phyloP scores from a whole-genome alignment of 1,140 invertebrate genomes.

The Diachasmimorpha longicaudata region DNA sequence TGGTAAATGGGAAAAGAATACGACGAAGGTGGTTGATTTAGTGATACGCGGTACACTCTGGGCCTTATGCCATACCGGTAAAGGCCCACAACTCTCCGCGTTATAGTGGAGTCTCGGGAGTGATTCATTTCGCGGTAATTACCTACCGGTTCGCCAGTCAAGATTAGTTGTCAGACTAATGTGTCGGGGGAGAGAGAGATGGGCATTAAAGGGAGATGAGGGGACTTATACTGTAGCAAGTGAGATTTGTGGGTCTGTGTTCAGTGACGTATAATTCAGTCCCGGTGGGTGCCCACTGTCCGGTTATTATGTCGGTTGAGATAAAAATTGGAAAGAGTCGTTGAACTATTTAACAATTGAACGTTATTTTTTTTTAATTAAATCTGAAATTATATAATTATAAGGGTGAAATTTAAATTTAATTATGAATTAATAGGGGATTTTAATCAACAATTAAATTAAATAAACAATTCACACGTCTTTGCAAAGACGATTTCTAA shows the following conservation, averaged over 20 bases:
- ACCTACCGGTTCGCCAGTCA: slow-evolving; percentile 45
- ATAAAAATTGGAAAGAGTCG: neutral
- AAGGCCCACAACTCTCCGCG: neutral
- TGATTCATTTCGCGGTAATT: slow-evolving; percentile 55
- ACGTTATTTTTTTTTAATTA: neutral
- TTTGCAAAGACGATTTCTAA: too few species aligned
- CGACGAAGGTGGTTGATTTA: slow-evolving; percentile 28
- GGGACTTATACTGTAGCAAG: neutral
- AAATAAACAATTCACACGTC: too few species aligned
- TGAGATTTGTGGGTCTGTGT: slow-evolving; percentile 51
- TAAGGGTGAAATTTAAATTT: too few species aligned
- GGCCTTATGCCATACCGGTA: slow-evolving; percentile 30
- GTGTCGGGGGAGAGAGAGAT: neutral
- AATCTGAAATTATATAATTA: too few species aligned
- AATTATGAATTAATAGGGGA: too few species aligned
- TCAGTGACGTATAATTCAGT: slow-evolving; percentile 48
- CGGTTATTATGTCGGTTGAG: slow-evolving; percentile 13
- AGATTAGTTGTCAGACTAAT: slow-evolving; percentile 44
- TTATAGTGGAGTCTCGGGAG: slow-evolving; percentile 29
- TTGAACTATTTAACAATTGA: neutral
- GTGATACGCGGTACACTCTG: slow-evolving; percentile 21
- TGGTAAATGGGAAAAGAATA: neutral
- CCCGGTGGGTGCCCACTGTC: slow-evolving; percentile 14
- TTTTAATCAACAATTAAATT: too few species aligned
- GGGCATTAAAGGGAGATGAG: neutral